These are phyloP conservation scores for Xylocampa areola DNA, from an alignment of 2,888 invertebrate genomes.

Conservation along the genomic window DNA sequence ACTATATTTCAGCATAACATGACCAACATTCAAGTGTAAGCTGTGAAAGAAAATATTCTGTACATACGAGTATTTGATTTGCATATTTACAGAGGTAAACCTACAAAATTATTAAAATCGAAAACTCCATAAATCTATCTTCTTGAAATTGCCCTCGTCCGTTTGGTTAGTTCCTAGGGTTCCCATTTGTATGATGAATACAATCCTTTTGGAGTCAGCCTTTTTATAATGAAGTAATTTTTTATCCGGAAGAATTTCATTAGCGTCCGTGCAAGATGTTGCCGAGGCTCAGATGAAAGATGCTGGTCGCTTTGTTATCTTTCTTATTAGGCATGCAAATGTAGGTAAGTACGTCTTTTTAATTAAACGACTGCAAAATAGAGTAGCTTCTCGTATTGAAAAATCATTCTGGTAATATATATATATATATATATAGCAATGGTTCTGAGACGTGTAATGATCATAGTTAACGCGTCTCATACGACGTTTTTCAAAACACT, in stretches of 20 bases:
- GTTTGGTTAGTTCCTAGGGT: conserved; percentile 4
- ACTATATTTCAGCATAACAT: too few species aligned
- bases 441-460: too few species aligned
- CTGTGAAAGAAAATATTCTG: too few species aligned
- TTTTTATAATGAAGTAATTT: conserved; percentile 49
- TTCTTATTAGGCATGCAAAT: conserved; percentile 43
- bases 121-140: background rate
- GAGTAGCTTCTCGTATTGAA: too few species aligned
- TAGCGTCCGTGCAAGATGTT: conserved; percentile 62
- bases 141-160: conserved; percentile 11
- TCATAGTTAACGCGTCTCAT: too few species aligned
- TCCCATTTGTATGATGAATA: conserved; percentile 44
- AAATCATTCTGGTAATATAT: too few species aligned
- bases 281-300: conserved; percentile 44
- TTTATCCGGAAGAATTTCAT: conserved; percentile 64
- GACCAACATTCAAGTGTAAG: too few species aligned
- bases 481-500: too few species aligned
- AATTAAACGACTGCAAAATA: conserved; percentile 29
- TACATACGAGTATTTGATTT: too few species aligned
- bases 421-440: too few species aligned
- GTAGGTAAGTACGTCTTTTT: conserved; percentile 41
- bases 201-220: conserved; percentile 37
- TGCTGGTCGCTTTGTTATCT: conserved; percentile 42
- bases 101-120: too few species aligned
- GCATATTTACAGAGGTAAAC: too few species aligned